Percentiles rank a stretch among this genome's conserved stretches.
phyloP scores from a whole-genome alignment of 2,888 invertebrate species.

The Amphipoea lucens region DNA sequence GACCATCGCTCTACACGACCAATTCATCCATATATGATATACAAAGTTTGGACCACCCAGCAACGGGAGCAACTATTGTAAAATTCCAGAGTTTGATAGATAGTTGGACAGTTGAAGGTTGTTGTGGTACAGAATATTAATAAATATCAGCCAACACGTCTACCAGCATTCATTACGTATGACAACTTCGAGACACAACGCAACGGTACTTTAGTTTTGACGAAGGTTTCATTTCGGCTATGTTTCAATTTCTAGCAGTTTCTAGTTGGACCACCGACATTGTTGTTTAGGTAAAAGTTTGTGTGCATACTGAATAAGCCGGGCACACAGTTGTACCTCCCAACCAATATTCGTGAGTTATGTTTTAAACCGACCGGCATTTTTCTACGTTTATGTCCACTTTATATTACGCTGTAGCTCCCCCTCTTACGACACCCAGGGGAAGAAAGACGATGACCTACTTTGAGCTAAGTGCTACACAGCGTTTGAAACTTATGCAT shows the following conservation, averaged over 20 bases:
- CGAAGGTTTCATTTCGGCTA: slow-evolving; percentile 50
- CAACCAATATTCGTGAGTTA: slow-evolving; percentile 42
- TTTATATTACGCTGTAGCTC: slow-evolving; percentile 46
- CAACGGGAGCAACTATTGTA: slow-evolving; percentile 18
- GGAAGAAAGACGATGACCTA: slow-evolving; percentile 55
- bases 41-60: slow-evolving; percentile 11
- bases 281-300: slow-evolving; percentile 26
- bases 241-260: slow-evolving; percentile 43
- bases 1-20: neutral
- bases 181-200: slow-evolving; percentile 46
- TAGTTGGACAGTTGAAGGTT: slow-evolving; percentile 30
- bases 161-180: slow-evolving; percentile 33
- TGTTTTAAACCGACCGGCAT: slow-evolving; percentile 39
- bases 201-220: slow-evolving; percentile 46
- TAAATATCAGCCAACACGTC: slow-evolving; percentile 39
- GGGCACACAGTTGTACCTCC: slow-evolving; percentile 1
- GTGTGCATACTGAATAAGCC: slow-evolving; percentile 11
- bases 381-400: slow-evolving; percentile 54
- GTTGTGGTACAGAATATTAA: slow-evolving; percentile 43
- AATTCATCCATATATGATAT: slow-evolving; percentile 4
- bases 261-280: slow-evolving; percentile 16
- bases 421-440: slow-evolving; percentile 54
- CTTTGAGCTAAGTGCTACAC: slow-evolving; percentile 41
- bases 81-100: slow-evolving; percentile 34
- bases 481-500: slow-evolving; percentile 51